These are phyloP conservation scores for Pristionchus maxplancki DNA, from an alignment of 2,888 invertebrate genomes.

Conservation along the genomic window DNA sequence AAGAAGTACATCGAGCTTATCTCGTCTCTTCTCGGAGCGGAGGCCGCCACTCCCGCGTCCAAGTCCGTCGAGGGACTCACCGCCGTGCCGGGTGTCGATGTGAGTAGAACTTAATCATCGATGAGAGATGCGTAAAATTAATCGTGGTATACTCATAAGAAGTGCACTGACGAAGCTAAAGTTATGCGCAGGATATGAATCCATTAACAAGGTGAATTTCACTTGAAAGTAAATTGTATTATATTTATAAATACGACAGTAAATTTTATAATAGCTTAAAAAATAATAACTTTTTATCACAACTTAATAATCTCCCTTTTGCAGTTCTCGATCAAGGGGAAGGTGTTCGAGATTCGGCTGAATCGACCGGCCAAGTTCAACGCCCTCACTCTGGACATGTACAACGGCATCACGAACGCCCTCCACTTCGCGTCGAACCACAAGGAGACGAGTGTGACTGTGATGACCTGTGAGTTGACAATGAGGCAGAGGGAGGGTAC, in stretches of 20 bases:
- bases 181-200: too few species aligned
- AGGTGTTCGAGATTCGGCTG: slow-evolving; percentile 71
- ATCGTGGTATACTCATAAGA: too few species aligned
- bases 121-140: too few species aligned
- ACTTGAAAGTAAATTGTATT: too few species aligned
- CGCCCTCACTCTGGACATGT: slow-evolving; percentile 75
- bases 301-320: slow-evolving; percentile 50
- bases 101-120: too few species aligned
- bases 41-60: slow-evolving; percentile 60
- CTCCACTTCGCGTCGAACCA: slow-evolving; percentile 80
- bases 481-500: too few species aligned
- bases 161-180: too few species aligned
- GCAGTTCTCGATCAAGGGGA: slow-evolving; percentile 64
- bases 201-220: too few species aligned
- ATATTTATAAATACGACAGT: too few species aligned
- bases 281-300: too few species aligned
- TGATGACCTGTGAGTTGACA: slow-evolving; percentile 84
- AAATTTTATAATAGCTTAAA: too few species aligned
- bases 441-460: slow-evolving; percentile 83
- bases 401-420: slow-evolving; percentile 59
- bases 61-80: slow-evolving; percentile 61
- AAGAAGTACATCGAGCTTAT: slow-evolving; percentile 80
- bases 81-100: slow-evolving; percentile 58
- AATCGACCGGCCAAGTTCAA: slow-evolving; percentile 75
- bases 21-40: slow-evolving; percentile 75